Evolutionary conservation across 2,113 vertebrate genomes (phyloP).

Genomic region (Xenopus tropicalis): UCB_Xtro_10.0 CM004447.2:5963501-5964000

Average conservation of each 20-base stretch:
- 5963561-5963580: conserved; percentile 97
- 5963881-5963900: too few species aligned
- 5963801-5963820: too few species aligned
- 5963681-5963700: conserved; percentile 96
- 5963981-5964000: too few species aligned
- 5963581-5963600: conserved; percentile 96
- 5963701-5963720: conserved; percentile 99
- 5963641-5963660: conserved; percentile 98
- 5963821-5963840: too few species aligned
- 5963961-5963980: too few species aligned
- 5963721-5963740: conserved; percentile 93
- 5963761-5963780: conserved; percentile 95
- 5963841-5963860: too few species aligned
- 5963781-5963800: conserved; percentile 73
- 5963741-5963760: conserved; percentile 97
- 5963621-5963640: conserved; percentile 97
- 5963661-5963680: conserved; percentile 96
- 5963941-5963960: too few species aligned
- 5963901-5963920: too few species aligned
- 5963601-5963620: conserved; percentile 95
- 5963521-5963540: not conserved
- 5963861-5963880: too few species aligned
- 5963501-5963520: too few species aligned
- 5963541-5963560: conserved; percentile 83
- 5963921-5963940: too few species aligned